Evolutionary conservation across 2,113 vertebrate genomes (phyloP).

Genomic region (Narcine bancroftii): DNA sequence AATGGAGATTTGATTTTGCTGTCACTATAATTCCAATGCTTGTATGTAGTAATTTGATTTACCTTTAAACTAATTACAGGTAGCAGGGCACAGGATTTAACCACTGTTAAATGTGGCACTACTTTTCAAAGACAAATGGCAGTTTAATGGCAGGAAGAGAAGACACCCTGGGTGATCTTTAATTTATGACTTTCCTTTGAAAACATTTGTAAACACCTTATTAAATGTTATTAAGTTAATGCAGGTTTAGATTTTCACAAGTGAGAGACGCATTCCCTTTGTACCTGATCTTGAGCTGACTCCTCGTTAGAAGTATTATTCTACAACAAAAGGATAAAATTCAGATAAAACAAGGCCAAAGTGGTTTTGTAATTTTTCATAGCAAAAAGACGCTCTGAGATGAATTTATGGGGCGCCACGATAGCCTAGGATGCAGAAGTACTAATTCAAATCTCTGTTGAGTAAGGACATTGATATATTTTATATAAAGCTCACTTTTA

Average conservation of each 20-base stretch:
- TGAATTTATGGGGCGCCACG: not conserved
- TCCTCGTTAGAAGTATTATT: not conserved
- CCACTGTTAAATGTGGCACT: constrained; percentile 28
- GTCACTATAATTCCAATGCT: not conserved
- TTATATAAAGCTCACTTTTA: not conserved
- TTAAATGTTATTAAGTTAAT: constrained; percentile 37
- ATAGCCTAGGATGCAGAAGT: not conserved
- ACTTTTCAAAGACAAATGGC: constrained; percentile 36
- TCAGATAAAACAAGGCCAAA: not conserved
- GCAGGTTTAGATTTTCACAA: constrained; percentile 23
- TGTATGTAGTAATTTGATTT: constrained; percentile 33
- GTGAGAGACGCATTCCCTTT: not conserved
- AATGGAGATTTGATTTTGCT: not conserved
- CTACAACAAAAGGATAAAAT: not conserved
- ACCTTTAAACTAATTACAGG: constrained; percentile 36
- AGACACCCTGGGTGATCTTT: constrained; percentile 36
- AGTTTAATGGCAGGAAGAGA: constrained; percentile 35
- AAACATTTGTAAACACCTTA: constrained; percentile 36
- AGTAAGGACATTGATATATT: not conserved
- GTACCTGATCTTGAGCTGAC: not conserved
- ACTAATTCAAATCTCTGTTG: not conserved
- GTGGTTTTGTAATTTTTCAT: not conserved
- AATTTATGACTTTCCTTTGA: constrained; percentile 36
- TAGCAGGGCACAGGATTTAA: not conserved
- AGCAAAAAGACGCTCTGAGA: not conserved